Evolutionary conservation across 2,888 invertebrate species (phyloP), one percentile per base, ranked within the genome.

Genomic region (Diaphora mendica): DNA sequence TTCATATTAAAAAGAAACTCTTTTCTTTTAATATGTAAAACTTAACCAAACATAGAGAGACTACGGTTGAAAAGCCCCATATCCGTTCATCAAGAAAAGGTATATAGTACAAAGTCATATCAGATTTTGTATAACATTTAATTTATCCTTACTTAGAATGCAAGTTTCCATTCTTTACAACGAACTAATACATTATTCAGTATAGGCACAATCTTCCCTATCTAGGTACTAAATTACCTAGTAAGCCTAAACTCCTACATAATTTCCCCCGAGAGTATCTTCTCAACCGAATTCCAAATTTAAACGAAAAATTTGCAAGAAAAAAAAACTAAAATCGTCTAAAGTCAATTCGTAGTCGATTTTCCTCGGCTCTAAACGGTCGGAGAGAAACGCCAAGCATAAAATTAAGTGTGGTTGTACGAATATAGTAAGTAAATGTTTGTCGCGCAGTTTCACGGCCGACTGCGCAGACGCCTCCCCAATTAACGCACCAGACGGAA

Each of bases 401-500:
- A 75, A 79, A 82, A 83, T 83, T 77, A 82, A 82, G 70, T 71
- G 70, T 68, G 42, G 35, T 68, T 48, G 51, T 71, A 73, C 33
- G 74, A 81, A 76, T 76, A 75, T 80, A 80, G 68, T 68, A 72
- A 74, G 74, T 73, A 72, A 74, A 75, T 71, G 68, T 70, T 77
- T 76, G 75, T 68, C 71, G 51, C 76, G 62, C 67, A 44, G 76
- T 83, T 81, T 86, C 82, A 87, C 85, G 83, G 83, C 15, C 79
- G 82, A 80, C 48, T 86, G 83, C 84, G 81, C 84, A 80, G 82
- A 82, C 85, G 85, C 85, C 87, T 84, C 80, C 83, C 77, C 87
- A 88, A 91, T 91, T 91, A 91, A 89, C 76, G 85, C 91, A 90
- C 79, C 82, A 91, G 91, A 92, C 92, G 90, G 92, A 89, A 91